Conservation (phyloP, 2,797 vertebrate species). For the Characodon lateralis region DNA sequence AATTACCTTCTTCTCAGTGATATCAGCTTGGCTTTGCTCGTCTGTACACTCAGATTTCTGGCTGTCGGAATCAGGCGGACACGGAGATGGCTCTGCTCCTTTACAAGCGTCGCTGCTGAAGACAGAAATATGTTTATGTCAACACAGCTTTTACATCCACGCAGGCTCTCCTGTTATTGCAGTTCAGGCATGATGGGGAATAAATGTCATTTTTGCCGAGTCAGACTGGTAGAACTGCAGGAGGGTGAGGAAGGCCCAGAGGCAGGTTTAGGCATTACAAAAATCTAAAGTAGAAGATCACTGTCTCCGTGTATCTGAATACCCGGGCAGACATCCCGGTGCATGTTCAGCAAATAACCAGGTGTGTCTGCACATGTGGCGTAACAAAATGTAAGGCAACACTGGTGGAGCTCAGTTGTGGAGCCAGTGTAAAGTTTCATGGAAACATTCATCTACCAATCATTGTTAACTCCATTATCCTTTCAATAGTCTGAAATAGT, state of each 20-base stretch:
- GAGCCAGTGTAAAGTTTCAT: slow-evolving; percentile 29
- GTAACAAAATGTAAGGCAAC: slow-evolving; percentile 45
- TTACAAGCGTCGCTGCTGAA: slow-evolving; percentile 55
- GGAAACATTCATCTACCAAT: slow-evolving; percentile 23
- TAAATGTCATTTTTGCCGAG: background rate
- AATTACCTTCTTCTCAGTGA: slow-evolving; percentile 80
- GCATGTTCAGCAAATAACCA: slow-evolving; percentile 42
- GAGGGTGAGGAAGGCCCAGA: background rate
- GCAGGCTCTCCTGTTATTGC: background rate
- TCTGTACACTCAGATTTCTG: slow-evolving; percentile 33
- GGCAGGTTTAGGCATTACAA: slow-evolving; percentile 12
- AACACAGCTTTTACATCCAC: background rate
- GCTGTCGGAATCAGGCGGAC: slow-evolving; percentile 29
- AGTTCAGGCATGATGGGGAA: background rate
- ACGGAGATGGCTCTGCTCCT: slow-evolving; percentile 36
- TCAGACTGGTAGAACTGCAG: too few relatives aligned
- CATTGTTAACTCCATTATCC: slow-evolving; percentile 6
- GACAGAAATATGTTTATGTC: slow-evolving; percentile 31
- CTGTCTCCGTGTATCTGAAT: slow-evolving; percentile 37
- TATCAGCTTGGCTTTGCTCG: slow-evolving; percentile 55
- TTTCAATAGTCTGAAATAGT: background rate
- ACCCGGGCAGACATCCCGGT: slow-evolving; percentile 38
- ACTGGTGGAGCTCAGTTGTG: slow-evolving; percentile 21
- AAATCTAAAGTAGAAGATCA: slow-evolving; percentile 10
- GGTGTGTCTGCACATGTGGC: slow-evolving; percentile 44